Conservation (phyloP, 2,797 vertebrate species). For the Notolabrus celidotus region DNA sequence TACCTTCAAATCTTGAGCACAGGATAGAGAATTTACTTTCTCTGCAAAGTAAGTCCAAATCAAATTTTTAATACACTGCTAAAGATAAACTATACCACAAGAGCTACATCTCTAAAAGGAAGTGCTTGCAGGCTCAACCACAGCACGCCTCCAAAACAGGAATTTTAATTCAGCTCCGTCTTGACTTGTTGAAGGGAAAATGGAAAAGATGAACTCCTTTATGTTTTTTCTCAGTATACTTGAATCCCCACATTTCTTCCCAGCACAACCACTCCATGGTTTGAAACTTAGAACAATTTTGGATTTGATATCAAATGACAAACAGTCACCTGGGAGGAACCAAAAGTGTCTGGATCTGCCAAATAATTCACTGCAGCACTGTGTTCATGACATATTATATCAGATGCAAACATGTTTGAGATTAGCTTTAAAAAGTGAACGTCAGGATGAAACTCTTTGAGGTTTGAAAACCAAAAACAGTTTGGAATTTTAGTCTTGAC, state of each 20-base stretch:
- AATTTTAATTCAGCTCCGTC: not conserved
- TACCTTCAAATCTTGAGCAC: too few species aligned
- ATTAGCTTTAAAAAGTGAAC: not conserved
- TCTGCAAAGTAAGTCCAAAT: too few species aligned
- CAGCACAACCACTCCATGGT: not conserved
- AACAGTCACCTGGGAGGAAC: too few species aligned
- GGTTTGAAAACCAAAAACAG: slow-evolving; percentile 8
- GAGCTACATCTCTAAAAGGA: not conserved
- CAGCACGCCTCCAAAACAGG: not conserved
- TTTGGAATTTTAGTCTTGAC: slow-evolving; percentile 19
- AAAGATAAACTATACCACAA: too few species aligned
- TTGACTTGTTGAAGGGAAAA: not conserved
- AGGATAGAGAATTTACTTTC: too few species aligned
- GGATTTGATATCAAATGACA: not conserved
- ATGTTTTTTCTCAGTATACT: too few species aligned
- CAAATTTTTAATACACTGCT: too few species aligned
- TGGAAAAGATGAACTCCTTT: too few species aligned
- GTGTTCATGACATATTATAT: not conserved
- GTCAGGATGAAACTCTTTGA: not conserved
- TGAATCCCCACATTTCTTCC: not conserved
- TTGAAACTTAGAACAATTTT: not conserved
- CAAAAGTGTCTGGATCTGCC: not conserved
- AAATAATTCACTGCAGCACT: not conserved
- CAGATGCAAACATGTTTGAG: not conserved
- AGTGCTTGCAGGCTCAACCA: not conserved